phyloP scores from a whole-genome alignment of 2,797 vertebrate species.

The Meda fulgida region DNA sequence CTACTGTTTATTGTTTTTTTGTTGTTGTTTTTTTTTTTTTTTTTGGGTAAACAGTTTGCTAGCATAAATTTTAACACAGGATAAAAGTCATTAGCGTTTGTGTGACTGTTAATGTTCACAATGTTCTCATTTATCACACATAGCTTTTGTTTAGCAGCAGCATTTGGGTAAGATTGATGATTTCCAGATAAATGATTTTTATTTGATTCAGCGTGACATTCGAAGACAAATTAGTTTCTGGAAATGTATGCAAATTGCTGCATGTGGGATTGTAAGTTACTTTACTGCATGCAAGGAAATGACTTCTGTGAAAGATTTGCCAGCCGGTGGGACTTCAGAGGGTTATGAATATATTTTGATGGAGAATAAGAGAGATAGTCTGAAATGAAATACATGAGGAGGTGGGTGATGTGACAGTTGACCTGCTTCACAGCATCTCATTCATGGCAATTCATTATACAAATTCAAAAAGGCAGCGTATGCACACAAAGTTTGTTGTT shows the following conservation, averaged over 20 bases:
- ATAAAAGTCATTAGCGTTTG: constrained; percentile 29
- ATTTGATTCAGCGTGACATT: constrained; percentile 30
- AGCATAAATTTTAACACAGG: constrained; percentile 32
- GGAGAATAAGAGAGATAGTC: constrained; percentile 12
- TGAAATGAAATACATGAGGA: background rate
- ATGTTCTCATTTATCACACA: constrained; percentile 30
- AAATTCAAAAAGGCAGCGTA: background rate
- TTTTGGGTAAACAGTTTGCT: constrained; percentile 25
- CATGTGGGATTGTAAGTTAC: constrained; percentile 16
- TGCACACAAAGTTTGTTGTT: background rate
- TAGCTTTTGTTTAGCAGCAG: constrained; percentile 15
- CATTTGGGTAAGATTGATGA: constrained; percentile 26
- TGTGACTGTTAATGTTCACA: constrained; percentile 25
- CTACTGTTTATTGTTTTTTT: constrained; percentile 33
- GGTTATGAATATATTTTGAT: background rate
- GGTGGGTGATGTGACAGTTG: constrained; percentile 1
- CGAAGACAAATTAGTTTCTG: constrained; percentile 26
- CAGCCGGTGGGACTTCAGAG: constrained; percentile 5
- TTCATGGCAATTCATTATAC: constrained; percentile 27
- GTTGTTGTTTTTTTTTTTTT: constrained; percentile 25
- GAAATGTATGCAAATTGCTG: constrained; percentile 36
- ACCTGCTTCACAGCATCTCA: constrained; percentile 17
- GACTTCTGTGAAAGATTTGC: constrained; percentile 33
- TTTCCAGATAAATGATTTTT: constrained; percentile 22
- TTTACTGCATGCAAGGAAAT: constrained; percentile 18